A percentile compares a stretch with the other conserved stretches of the same genome.
Evolutionary conservation across 2,888 invertebrate genomes (phyloP).

Genomic region (Chrysolina americana): DNA sequence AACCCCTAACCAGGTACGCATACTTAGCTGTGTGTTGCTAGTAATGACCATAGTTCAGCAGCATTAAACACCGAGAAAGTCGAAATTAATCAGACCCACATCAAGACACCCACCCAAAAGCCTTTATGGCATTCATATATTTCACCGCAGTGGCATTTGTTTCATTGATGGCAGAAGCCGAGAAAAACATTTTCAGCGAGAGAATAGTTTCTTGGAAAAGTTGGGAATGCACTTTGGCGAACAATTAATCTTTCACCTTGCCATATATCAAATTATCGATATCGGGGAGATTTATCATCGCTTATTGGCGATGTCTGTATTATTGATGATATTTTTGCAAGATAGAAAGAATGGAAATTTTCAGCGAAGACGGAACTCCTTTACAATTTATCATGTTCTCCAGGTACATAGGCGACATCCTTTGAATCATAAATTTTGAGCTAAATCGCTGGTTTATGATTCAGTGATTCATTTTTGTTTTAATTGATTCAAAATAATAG

Average conservation of each 20-base stretch:
- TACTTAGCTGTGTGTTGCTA: slow-evolving; percentile 59
- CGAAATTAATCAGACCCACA: slow-evolving; percentile 64
- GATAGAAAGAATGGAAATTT: slow-evolving; percentile 27
- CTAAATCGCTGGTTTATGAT: background rate
- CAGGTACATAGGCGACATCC: slow-evolving; percentile 7
- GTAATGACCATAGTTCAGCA: slow-evolving; percentile 63
- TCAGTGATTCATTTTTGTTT: background rate
- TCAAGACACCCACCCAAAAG: slow-evolving; percentile 50
- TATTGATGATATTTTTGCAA: slow-evolving; percentile 38
- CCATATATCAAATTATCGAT: slow-evolving; percentile 44
- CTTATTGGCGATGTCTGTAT: slow-evolving; percentile 33
- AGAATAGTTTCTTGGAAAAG: slow-evolving; percentile 33
- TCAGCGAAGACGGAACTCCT: slow-evolving; percentile 4
- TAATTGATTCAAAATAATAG: background rate
- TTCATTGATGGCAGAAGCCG: slow-evolving; percentile 40
- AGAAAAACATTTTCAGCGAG: slow-evolving; percentile 26
- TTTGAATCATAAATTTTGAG: background rate
- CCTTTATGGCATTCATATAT: slow-evolving; percentile 56
- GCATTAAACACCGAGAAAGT: slow-evolving; percentile 61
- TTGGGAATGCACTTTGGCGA: slow-evolving; percentile 45
- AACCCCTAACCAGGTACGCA: slow-evolving; percentile 57
- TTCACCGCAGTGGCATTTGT: slow-evolving; percentile 43
- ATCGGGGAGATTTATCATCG: slow-evolving; percentile 38
- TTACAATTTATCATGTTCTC: slow-evolving; percentile 16
- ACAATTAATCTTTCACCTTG: slow-evolving; percentile 45